phyloP scores from a whole-genome alignment of 2,113 vertebrate species.

The Sciurus niger region DNA sequence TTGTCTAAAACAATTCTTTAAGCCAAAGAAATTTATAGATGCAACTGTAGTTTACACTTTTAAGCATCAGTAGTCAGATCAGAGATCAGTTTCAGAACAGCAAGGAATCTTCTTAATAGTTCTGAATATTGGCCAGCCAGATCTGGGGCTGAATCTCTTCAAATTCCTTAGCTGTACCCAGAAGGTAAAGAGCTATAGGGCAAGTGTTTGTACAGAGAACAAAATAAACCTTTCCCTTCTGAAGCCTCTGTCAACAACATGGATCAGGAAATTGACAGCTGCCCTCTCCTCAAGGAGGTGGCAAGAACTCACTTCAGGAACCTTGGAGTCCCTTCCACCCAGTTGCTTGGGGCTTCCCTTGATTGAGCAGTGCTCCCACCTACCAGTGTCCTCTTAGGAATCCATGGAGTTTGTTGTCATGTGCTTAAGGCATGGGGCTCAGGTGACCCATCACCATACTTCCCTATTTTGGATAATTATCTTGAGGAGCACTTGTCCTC shows the following conservation, averaged over 20 bases:
- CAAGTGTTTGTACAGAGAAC: neutral
- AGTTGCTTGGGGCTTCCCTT: neutral
- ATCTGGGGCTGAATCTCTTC: neutral
- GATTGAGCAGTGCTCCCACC: neutral
- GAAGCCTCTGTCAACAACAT: neutral
- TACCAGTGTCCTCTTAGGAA: neutral
- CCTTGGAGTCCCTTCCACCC: neutral
- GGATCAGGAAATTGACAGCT: neutral
- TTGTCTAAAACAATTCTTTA: constrained; percentile 12
- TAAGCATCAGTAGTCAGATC: neutral
- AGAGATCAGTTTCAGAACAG: neutral
- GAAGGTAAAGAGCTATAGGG: neutral
- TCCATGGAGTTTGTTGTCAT: neutral
- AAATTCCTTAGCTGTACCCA: neutral
- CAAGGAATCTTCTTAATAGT: neutral
- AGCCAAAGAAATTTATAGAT: neutral
- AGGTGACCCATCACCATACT: too few relatives aligned
- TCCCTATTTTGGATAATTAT: neutral
- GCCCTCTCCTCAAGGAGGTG: neutral
- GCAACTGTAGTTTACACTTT: neutral
- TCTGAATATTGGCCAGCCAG: neutral
- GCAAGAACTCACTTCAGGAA: neutral
- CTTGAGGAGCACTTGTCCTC: neutral
- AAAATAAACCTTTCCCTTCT: constrained; percentile 8
- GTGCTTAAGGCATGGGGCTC: neutral